Conservation (phyloP, 35 echinoderm and acorn worm genomes). For the Lytechinus pictus region DNA sequence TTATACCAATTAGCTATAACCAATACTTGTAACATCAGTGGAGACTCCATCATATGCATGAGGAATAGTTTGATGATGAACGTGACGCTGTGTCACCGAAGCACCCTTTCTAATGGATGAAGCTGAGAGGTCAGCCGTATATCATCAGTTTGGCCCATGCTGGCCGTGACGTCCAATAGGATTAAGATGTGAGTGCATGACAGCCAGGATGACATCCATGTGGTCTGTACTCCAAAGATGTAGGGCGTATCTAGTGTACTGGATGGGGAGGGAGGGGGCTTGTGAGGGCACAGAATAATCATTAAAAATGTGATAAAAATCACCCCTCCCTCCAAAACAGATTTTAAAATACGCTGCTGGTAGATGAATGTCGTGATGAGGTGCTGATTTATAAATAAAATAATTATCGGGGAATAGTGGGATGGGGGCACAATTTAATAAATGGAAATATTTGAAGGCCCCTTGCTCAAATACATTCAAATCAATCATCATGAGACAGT, state of each 20-base stretch:
- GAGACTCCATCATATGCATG: neutral
- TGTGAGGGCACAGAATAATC: no score
- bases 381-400: no score
- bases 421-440: neutral
- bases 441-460: neutral
- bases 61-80: neutral
- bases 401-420: no score
- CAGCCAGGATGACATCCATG: neutral
- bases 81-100: neutral
- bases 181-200: slow-evolving; percentile 2
- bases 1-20: neutral
- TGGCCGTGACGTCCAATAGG: neutral
- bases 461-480: no score
- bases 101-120: neutral
- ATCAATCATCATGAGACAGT: no score
- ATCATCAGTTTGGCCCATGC: slow-evolving; percentile 8
- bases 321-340: no score
- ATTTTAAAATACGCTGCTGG: no score
- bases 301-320: no score
- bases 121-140: neutral
- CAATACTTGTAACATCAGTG: neutral
- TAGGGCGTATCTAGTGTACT: neutral
- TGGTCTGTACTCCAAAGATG: neutral
- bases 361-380: no score
- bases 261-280: neutral